phyloP scores from a whole-genome alignment of 1,140 invertebrate genomes.

The Lysiphlebus fabarum region DNA sequence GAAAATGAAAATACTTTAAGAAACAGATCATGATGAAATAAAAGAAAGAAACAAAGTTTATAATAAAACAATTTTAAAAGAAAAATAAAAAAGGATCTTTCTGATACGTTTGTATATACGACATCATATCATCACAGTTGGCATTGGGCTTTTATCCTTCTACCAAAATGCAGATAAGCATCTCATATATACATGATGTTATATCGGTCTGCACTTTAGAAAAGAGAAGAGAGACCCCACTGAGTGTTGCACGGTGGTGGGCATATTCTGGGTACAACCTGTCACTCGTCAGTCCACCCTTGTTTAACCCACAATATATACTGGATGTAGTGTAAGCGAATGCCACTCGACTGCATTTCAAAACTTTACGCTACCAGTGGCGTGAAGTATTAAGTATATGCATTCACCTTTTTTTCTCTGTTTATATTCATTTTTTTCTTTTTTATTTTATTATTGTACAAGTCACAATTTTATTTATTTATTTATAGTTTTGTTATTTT shows the following conservation, averaged over 20 bases:
- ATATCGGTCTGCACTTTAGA: slow-evolving; percentile 22
- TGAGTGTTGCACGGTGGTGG: slow-evolving; percentile 46
- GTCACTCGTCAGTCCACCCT: slow-evolving; percentile 51
- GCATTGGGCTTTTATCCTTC: slow-evolving; percentile 40
- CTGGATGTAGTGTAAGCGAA: too few species aligned
- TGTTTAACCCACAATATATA: slow-evolving; percentile 23
- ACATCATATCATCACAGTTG: slow-evolving; percentile 42
- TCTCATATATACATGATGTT: slow-evolving; percentile 16
- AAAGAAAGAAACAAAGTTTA: too few species aligned
- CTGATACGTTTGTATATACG: slow-evolving; percentile 38
- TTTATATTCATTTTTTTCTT: too few species aligned
- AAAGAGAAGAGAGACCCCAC: slow-evolving; percentile 43
- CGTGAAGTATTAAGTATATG: too few species aligned
- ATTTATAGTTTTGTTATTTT: too few species aligned
- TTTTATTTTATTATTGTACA: too few species aligned
- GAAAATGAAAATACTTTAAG: not conserved
- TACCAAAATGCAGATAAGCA: slow-evolving; percentile 36
- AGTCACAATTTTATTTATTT: too few species aligned
- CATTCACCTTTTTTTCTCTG: too few species aligned
- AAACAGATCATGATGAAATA: too few species aligned
- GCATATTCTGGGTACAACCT: slow-evolving; percentile 49
- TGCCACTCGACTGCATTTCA: too few species aligned
- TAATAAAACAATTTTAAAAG: too few species aligned
- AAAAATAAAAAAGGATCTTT: slow-evolving; percentile 19
- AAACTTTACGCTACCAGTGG: too few species aligned